These are phyloP conservation scores for Drosophila kanapiae DNA, from an alignment of 1,140 invertebrate species.

Conservation along the genomic window DNA sequence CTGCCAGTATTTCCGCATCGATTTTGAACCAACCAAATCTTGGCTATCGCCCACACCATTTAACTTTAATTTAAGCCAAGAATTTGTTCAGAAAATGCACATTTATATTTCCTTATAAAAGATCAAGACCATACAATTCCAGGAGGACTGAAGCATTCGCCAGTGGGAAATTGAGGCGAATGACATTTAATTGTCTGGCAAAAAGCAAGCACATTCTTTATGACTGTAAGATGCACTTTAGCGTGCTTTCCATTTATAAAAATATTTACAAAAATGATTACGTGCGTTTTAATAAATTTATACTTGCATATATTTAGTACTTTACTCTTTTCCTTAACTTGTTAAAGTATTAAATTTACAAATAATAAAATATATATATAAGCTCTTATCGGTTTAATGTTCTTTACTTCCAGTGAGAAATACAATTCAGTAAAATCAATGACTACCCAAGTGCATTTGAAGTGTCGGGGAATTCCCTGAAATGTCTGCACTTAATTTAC, in stretches of 20 bases:
- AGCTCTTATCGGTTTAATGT: neutral
- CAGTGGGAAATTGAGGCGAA: neutral
- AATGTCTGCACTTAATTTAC: constrained; percentile 10
- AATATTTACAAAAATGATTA: too few relatives aligned
- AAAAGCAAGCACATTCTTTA: neutral
- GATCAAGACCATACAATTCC: neutral
- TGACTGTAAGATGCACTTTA: too few relatives aligned
- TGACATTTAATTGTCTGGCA: neutral
- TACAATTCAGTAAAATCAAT: neutral
- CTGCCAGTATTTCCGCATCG: constrained; percentile 12
- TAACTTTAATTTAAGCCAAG: neutral
- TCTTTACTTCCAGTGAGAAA: neutral
- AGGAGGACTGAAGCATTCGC: too few relatives aligned
- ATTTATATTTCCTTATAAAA: constrained; percentile 1
- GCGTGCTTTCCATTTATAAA: too few relatives aligned
- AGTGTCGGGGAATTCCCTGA: constrained; percentile 21
- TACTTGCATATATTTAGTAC: too few relatives aligned
- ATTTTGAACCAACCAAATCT: constrained; percentile 4
- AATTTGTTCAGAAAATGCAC: neutral
- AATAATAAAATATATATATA: too few relatives aligned
- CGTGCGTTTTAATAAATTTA: too few relatives aligned
- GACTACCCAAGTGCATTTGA: constrained; percentile 24
- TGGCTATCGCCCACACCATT: neutral
- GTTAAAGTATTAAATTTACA: too few relatives aligned
- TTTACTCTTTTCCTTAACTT: too few relatives aligned